Percentiles rank a stretch among this genome's conserved stretches.
phyloP scores from a whole-genome alignment of 2,888 invertebrate species.

The Metopia argyrocephala region DNA sequence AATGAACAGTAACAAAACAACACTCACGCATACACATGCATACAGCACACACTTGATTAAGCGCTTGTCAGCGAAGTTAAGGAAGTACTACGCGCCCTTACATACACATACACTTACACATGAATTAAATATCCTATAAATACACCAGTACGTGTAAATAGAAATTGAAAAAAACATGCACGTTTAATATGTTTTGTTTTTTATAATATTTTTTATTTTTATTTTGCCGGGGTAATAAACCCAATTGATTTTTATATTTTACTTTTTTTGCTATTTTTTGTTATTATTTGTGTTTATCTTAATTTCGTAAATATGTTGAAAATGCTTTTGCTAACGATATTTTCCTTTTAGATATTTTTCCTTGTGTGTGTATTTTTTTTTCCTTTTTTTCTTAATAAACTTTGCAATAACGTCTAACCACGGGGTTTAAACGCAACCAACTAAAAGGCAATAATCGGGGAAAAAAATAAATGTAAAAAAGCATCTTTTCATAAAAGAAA shows the following conservation, averaged over 20 bases:
- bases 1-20: constrained; percentile 45
- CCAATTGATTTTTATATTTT: constrained; percentile 53
- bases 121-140: background rate
- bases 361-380: background rate
- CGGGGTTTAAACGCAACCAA: constrained; percentile 55
- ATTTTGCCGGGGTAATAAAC: constrained; percentile 18
- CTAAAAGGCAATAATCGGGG: constrained; percentile 38
- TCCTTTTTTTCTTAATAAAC: constrained; percentile 5
- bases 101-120: constrained; percentile 3
- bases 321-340: background rate
- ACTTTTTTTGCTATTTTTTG: background rate
- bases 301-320: constrained; percentile 18
- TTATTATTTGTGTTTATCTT: background rate
- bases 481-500: constrained; percentile 46
- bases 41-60: background rate
- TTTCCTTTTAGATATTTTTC: background rate
- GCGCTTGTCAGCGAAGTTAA: too few species aligned
- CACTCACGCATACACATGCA: background rate
- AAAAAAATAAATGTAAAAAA: constrained; percentile 19
- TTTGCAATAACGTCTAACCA: constrained; percentile 55
- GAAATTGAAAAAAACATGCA: background rate
- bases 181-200: background rate
- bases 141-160: background rate
- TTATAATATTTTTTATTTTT: background rate
- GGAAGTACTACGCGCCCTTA: too few species aligned